phyloP scores from a whole-genome alignment of 2,113 vertebrate species.

The Thymallus thymallus region DNA sequence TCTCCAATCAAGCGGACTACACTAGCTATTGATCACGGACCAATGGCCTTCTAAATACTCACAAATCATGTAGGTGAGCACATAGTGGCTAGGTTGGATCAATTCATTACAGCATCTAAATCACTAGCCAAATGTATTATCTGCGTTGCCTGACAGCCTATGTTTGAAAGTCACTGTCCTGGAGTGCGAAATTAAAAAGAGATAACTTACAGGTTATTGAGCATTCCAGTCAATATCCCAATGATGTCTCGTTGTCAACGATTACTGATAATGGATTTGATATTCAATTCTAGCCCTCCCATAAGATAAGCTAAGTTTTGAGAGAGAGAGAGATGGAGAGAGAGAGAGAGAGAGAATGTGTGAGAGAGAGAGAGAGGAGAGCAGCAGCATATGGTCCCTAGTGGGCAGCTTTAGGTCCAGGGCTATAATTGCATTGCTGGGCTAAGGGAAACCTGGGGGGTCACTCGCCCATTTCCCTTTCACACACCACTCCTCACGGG shows the following conservation, averaged over 20 bases:
- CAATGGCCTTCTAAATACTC: too few species aligned
- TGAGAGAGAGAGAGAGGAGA: conserved; percentile 30
- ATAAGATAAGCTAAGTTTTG: neutral
- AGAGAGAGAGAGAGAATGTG: neutral
- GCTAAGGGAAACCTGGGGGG: conserved; percentile 74
- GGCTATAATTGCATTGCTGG: conserved; percentile 91
- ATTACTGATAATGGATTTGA: neutral
- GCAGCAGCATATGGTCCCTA: conserved; percentile 55
- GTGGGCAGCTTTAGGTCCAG: conserved; percentile 76
- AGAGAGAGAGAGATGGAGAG: neutral
- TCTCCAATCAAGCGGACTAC: too few species aligned
- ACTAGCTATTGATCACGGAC: too few species aligned
- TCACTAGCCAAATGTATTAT: too few species aligned
- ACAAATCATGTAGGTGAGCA: too few species aligned
- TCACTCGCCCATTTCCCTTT: conserved; percentile 60
- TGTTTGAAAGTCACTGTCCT: too few species aligned
- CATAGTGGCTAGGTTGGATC: too few species aligned
- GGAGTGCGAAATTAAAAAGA: too few species aligned
- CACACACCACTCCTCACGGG: conserved; percentile 30
- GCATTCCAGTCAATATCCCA: neutral
- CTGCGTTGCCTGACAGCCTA: too few species aligned
- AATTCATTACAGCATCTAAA: too few species aligned
- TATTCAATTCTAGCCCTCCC: neutral
- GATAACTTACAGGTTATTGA: neutral
- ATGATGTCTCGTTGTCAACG: neutral